These are phyloP conservation scores for Sinocyclocheilus anophthalmus DNA, from an alignment of 2,113 vertebrate genomes.

Conservation along the genomic window DNA sequence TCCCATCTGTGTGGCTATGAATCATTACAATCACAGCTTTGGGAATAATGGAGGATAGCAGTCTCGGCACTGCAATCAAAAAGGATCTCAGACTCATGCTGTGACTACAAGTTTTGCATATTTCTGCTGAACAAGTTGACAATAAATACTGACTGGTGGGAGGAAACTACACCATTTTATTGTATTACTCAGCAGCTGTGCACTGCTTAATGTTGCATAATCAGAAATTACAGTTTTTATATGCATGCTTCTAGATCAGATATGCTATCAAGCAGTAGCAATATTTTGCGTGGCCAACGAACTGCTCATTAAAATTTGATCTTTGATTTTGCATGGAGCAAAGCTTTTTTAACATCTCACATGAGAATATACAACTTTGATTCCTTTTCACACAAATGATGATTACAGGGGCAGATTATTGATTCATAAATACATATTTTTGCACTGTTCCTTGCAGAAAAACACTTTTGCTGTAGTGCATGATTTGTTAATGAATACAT, in stretches of 20 bases:
- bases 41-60: constrained; percentile 9
- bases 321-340: background rate
- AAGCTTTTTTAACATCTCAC: background rate
- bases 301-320: background rate
- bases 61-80: constrained; percentile 13
- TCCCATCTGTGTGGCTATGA: constrained; percentile 13
- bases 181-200: background rate
- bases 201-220: background rate
- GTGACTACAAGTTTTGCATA: constrained; percentile 6
- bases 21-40: constrained; percentile 24
- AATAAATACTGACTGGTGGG: background rate
- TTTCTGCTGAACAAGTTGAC: background rate
- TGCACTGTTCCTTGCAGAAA: background rate
- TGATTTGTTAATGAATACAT: background rate
- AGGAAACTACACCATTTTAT: background rate
- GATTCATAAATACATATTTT: background rate
- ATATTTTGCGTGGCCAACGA: background rate
- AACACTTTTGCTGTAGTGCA: background rate
- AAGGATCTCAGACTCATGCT: background rate
- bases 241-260: background rate
- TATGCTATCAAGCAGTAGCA: background rate
- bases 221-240: background rate
- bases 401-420: background rate
- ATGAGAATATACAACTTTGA: background rate
- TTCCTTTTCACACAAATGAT: background rate